Base-by-base conservation (phyloP, 2,888 invertebrate genomes). In the Chymomyza caudatula region DNA sequence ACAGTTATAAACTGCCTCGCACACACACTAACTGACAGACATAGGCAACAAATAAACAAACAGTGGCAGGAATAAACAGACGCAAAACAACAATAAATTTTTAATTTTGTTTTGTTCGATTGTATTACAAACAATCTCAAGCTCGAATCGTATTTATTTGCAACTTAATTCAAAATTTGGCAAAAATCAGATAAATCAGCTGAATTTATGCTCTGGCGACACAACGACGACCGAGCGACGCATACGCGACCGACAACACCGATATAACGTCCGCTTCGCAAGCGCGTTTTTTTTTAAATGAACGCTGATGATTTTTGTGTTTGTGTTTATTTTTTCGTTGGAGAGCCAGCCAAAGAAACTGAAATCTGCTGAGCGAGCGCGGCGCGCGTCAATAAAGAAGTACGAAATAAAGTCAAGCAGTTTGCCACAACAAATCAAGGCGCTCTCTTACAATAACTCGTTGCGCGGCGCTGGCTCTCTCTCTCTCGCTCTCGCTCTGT, bases 211-310 rank as follows among this genome's bases (percentile, higher is more conserved):
- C 25, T 37, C 29, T 11, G 29, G 29, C 29, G 29, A 47, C 47
- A 47, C 47, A 19, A 74, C 74, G 76, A 73, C 74, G 74, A 76
- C 76, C 63, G 74, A 74, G 74, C 77, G 70, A 76, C 77, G 73
- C 72, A 63, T 75, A 2, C 60, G 71, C 74, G 67, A 74, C 62
- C 29, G 29, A 37, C 29, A 37, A 37, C 29, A 11, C 11, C 29
- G 29, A 69, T 15, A 1, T 6, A 49, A 74, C 77, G 76, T 74
- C 77, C 77, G 77, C 57, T 63, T 68, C 63, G 77, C 58, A 47
- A 67, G 74, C 77, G 65, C 71, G 75, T 68, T 74, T 64, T 53
- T 47, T 68, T 67, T 71, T 71, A 74, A 77, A 74, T 75, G 71
- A 75, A 47, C 19, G 20, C 20, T 20, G 51, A 19, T 8, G 15